Evolutionary conservation across 2,797 vertebrate species (phyloP).

Genomic region (Rhyacichthys aspro): DNA sequence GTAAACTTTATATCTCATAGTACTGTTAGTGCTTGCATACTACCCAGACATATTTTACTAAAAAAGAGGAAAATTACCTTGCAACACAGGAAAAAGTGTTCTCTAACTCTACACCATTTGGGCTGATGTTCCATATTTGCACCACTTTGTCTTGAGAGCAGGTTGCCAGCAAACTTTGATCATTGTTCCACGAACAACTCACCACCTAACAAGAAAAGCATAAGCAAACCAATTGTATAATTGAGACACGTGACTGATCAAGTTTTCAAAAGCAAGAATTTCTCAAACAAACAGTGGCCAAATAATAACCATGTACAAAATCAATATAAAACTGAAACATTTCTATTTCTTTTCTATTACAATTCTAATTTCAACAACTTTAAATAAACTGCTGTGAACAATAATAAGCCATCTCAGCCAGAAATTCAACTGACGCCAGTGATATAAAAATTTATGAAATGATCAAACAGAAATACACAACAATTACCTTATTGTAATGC

Average conservation of each 20-base stretch:
- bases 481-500: slow-evolving; percentile 78
- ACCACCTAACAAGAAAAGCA: slow-evolving; percentile 70
- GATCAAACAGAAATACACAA: not conserved
- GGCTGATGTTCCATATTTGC: slow-evolving; percentile 80
- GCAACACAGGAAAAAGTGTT: slow-evolving; percentile 78
- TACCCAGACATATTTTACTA: not conserved
- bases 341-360: too few species aligned
- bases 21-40: too few species aligned
- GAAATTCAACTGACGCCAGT: not conserved
- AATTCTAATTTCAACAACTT: too few species aligned
- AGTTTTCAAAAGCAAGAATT: too few species aligned
- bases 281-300: too few species aligned
- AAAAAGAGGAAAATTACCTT: slow-evolving; percentile 55
- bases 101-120: slow-evolving; percentile 73
- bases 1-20: not conserved
- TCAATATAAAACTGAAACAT: too few species aligned
- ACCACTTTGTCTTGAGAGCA: slow-evolving; percentile 85
- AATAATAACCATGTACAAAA: too few species aligned
- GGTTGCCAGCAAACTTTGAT: slow-evolving; percentile 79
- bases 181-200: slow-evolving; percentile 80
- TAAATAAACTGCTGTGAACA: too few species aligned
- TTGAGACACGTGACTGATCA: not conserved
- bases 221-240: not conserved
- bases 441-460: not conserved
- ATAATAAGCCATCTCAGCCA: too few species aligned